Evolutionary conservation across 2,888 invertebrate species (phyloP), one percentile per base, ranked within the genome.

Genomic region (Euphydryas editha): DNA sequence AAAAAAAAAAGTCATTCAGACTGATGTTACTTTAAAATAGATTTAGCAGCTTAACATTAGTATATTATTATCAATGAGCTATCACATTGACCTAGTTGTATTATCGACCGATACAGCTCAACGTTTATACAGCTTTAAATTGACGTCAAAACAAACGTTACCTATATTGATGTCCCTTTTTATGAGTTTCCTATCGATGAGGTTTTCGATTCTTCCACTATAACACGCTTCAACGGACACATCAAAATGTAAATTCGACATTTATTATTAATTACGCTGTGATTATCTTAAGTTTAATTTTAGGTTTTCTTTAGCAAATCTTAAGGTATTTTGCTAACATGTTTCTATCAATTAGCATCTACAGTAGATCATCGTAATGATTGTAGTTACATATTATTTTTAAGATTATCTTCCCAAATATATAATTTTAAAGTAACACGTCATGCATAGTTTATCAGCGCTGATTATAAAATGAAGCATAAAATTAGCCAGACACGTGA

Each of bases 171-270:
- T n/a, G 15, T n/a, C 21, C 24, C 7, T 24, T 49, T 20, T 51
- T 24, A 51, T n/a, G 49, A 24, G 21, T 51, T 51, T 24, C 21
- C 24, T 51, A 51, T 24, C 49, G 24, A 51, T 51, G 15, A n/a
- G 15, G n/a, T 24, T 51, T n/a, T 42, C 18, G 42, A 59, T 18
- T 8, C 49, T 6, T 21, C 44, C 46, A 62, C 21, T 37, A 46
- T 44, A 62, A 58, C 49, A 62, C 57, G 49, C 44, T 58, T 54
- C 58, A 62, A 54, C 17, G 21, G 51, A 46, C 18, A 47, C 21
- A 58, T 66, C 62, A 62, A 59, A 59, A 66, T 62, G 61, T 49
- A 61, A 65, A 65, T 60, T 61, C 24, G 21, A 56, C 62, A 30
- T 37, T 17, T 47, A 18, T 8, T 51, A 44, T 17, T 59, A 66